These are phyloP conservation scores for Iselma pallidipennis DNA, from an alignment of 2,888 invertebrate species.

Conservation along the genomic window DNA sequence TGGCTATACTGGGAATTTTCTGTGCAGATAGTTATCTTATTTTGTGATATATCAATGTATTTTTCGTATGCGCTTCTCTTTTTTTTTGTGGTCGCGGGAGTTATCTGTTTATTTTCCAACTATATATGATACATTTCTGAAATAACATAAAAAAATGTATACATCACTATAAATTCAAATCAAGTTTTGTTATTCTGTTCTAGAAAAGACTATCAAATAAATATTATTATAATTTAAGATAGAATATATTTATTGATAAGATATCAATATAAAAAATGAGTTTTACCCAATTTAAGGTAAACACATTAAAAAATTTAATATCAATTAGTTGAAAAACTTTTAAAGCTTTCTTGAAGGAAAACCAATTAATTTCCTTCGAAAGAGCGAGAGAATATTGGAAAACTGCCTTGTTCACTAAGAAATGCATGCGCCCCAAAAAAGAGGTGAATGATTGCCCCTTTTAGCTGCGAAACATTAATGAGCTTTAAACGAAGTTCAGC, in stretches of 20 bases:
- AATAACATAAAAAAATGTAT: neutral
- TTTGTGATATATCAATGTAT: neutral
- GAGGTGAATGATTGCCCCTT: conserved; percentile 26
- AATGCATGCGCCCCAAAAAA: neutral
- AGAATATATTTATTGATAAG: too few species aligned
- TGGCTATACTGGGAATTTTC: neutral
- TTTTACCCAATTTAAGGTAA: too few species aligned
- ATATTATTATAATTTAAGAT: too few species aligned
- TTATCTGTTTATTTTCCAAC: neutral
- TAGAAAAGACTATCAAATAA: too few species aligned
- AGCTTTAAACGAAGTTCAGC: conserved; percentile 24
- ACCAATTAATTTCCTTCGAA: conserved; percentile 29
- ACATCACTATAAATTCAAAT: too few species aligned
- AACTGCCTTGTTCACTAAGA: conserved; percentile 18
- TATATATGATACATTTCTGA: neutral
- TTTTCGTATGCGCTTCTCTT: neutral
- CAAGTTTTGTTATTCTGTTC: too few species aligned
- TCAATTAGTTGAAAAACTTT: conserved; percentile 33
- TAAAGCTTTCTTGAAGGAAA: conserved; percentile 23
- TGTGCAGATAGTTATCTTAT: neutral
- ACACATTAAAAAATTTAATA: conserved; percentile 35
- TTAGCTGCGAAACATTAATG: conserved; percentile 29
- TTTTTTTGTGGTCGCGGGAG: neutral
- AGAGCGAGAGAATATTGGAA: conserved; percentile 31
- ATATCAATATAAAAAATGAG: too few species aligned